These are phyloP conservation scores for Oxyteleia sp. DNA, from an alignment of 2,888 invertebrate genomes.

Conservation along the genomic window DNA sequence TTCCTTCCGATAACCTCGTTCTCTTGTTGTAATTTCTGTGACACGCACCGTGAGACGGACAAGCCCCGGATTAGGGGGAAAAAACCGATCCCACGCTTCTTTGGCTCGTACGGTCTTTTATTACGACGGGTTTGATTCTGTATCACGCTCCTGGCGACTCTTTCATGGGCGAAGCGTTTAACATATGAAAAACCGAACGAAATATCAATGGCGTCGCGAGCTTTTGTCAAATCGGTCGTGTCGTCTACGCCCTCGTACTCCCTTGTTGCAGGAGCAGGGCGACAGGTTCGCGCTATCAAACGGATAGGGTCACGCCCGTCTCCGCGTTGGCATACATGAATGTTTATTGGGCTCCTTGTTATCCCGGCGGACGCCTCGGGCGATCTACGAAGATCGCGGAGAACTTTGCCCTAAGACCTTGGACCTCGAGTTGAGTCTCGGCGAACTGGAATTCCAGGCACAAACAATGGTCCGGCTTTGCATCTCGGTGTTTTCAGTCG, in stretches of 20 bases:
- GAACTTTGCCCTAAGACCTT: conserved; percentile 53
- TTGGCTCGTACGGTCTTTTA: conserved; percentile 85
- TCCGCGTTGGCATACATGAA: conserved; percentile 79
- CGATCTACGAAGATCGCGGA: conserved; percentile 37
- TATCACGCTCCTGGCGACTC: conserved; percentile 85
- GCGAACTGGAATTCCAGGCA: conserved; percentile 17
- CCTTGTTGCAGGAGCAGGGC: conserved; percentile 62
- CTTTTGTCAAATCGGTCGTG: conserved; percentile 80
- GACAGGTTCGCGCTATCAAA: conserved; percentile 83
- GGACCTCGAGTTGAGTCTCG: conserved; percentile 17
- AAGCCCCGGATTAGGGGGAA: conserved; percentile 51
- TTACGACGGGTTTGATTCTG: conserved; percentile 86
- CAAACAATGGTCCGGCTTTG: conserved; percentile 3
- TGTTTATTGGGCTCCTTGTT: conserved; percentile 78
- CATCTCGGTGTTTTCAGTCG: too few species aligned
- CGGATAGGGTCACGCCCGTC: conserved; percentile 74
- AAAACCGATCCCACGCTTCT: conserved; percentile 86
- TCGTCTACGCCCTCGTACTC: conserved; percentile 58
- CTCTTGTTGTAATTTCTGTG: neutral
- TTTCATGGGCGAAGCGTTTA: conserved; percentile 81
- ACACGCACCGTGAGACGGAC: conserved; percentile 44
- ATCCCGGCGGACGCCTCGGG: conserved; percentile 41
- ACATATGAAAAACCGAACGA: conserved; percentile 84
- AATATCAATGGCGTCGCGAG: conserved; percentile 80
- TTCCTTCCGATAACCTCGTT: conserved; percentile 18